Conservation (phyloP, 2,797 vertebrate genomes). For the Lepilemur septentrionalis region DNA sequence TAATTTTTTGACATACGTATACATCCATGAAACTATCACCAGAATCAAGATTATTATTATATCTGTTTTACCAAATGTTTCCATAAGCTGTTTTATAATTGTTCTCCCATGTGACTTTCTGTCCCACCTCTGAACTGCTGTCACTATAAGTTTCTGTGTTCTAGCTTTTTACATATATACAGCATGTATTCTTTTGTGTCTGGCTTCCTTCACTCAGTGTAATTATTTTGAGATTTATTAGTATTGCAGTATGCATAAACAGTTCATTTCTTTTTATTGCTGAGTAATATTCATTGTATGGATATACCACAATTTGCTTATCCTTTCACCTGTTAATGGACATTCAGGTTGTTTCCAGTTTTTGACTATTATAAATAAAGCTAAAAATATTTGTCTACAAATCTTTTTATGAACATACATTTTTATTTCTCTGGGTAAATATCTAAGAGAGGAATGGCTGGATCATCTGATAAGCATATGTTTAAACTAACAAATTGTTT, state of each 20-base stretch:
- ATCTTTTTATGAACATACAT: not conserved
- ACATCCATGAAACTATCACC: not conserved
- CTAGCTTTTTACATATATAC: not conserved
- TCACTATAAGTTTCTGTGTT: not conserved
- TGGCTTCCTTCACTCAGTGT: not conserved
- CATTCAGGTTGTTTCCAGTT: not conserved
- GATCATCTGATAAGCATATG: not conserved
- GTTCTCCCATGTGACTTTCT: not conserved
- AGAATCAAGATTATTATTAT: not conserved
- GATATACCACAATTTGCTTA: not conserved
- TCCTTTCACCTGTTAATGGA: not conserved
- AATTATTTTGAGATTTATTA: not conserved
- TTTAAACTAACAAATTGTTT: not conserved
- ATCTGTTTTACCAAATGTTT: not conserved
- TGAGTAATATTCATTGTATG: not conserved
- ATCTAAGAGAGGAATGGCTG: not conserved
- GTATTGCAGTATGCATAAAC: not conserved
- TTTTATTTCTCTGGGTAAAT: not conserved
- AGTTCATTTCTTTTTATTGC: not conserved
- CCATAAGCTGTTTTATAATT: not conserved
- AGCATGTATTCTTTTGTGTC: not conserved
- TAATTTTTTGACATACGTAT: not conserved
- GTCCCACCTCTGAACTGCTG: not conserved
- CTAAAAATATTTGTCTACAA: not conserved
- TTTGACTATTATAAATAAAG: not conserved